These are phyloP conservation scores for Tragelaphus buxtoni DNA, from an alignment of 2,113 vertebrate genomes.

Conservation along the genomic window DNA sequence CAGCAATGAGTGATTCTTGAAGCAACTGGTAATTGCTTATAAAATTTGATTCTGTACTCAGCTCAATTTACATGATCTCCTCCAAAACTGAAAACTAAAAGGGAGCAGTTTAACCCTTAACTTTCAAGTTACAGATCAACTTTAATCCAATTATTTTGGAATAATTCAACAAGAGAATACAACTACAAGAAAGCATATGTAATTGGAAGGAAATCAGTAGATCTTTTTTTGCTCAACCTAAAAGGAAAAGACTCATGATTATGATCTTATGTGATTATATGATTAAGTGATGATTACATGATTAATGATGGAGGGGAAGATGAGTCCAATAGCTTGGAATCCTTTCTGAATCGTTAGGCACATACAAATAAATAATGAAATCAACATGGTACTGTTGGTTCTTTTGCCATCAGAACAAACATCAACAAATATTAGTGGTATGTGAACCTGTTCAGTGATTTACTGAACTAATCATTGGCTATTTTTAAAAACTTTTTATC, in stretches of 20 bases:
- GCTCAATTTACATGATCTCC: background rate
- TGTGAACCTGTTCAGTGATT: background rate
- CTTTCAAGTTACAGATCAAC: background rate
- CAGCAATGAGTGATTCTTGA: background rate
- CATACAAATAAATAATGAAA: background rate
- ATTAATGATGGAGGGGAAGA: background rate
- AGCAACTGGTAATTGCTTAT: conserved; percentile 3
- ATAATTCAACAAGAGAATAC: background rate
- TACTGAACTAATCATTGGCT: background rate
- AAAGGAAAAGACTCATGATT: background rate
- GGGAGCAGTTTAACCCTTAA: background rate
- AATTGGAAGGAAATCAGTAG: background rate
- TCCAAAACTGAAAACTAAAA: background rate
- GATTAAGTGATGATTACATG: background rate
- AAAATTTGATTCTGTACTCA: conserved; percentile 23
- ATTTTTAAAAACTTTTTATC: background rate
- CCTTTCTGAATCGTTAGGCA: background rate
- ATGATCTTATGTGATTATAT: background rate
- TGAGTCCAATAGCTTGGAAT: background rate
- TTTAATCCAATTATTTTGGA: background rate
- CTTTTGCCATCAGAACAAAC: background rate
- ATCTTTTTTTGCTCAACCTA: background rate
- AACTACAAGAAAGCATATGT: background rate
- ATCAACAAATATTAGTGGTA: background rate
- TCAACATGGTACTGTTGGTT: background rate